phyloP scores from a whole-genome alignment of 2,113 vertebrate species.

The Sialia sialis region DNA sequence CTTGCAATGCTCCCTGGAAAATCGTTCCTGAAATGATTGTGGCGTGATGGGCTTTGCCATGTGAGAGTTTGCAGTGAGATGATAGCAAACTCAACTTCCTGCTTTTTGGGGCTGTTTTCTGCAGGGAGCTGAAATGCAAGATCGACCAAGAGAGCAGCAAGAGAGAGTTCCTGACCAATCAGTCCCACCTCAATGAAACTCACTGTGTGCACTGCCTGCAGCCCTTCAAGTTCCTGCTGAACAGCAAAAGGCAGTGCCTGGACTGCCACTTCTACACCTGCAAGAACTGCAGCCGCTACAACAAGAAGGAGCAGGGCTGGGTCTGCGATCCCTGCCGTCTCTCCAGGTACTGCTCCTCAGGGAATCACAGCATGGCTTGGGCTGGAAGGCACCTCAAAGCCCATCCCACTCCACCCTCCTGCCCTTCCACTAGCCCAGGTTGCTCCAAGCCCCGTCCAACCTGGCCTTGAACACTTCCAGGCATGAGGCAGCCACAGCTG shows the following conservation, averaged over 20 bases:
- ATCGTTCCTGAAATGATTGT: background rate
- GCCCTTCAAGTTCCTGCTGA: slow-evolving; percentile 85
- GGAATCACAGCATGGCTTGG: background rate
- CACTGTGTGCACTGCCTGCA: slow-evolving; percentile 89
- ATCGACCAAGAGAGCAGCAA: slow-evolving; percentile 83
- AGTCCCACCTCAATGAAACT: slow-evolving; percentile 76
- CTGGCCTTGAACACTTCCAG: background rate
- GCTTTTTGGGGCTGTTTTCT: background rate
- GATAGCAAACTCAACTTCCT: background rate
- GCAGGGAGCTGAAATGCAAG: slow-evolving; percentile 83
- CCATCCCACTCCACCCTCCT: accelerated
- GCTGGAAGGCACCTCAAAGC: background rate
- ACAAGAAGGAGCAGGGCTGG: slow-evolving; percentile 84
- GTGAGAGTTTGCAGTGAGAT: background rate
- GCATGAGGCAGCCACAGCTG: background rate
- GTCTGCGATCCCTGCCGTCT: slow-evolving; percentile 86
- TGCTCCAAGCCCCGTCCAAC: accelerated
- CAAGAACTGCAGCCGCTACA: slow-evolving; percentile 82
- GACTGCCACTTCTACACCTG: slow-evolving; percentile 83
- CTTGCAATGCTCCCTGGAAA: background rate
- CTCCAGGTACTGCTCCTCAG: slow-evolving; percentile 71
- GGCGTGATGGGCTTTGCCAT: background rate
- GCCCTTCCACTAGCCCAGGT: background rate
- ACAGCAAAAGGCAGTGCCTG: slow-evolving; percentile 81
- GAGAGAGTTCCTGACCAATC: slow-evolving; percentile 75